Percentiles rank a stretch among this genome's conserved stretches.
Conservation (phyloP, 2,888 invertebrate genomes). For the Yponomeuta evonymella region DNA sequence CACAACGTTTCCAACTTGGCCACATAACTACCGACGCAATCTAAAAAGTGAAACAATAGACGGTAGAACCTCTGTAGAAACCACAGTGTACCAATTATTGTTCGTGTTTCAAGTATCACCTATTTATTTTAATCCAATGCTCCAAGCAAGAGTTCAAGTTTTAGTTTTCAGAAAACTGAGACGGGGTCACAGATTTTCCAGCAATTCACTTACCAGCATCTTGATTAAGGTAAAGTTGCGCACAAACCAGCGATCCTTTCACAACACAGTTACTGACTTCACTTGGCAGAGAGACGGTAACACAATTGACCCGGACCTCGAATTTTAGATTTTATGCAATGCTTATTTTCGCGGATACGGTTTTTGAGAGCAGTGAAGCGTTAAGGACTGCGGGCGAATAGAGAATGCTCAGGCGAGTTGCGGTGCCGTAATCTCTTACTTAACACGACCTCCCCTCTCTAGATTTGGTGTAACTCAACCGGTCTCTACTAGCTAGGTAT, state of each 20-base stretch:
- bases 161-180: not conserved
- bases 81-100: not conserved
- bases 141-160: not conserved
- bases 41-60: not conserved
- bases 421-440: constrained; percentile 71
- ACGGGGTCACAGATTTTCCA: constrained; percentile 16
- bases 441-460: constrained; percentile 47
- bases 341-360: constrained; percentile 30
- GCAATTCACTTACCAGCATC: constrained; percentile 57
- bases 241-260: constrained; percentile 19
- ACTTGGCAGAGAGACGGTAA: constrained; percentile 26
- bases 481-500: constrained; percentile 2
- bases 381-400: constrained; percentile 43
- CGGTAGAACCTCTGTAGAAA: not conserved
- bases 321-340: constrained; percentile 38
- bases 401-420: constrained; percentile 50
- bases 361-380: constrained; percentile 44
- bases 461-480: constrained; percentile 7
- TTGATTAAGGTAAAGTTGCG: constrained; percentile 24
- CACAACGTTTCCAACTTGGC: not conserved
- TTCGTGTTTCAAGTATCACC: not conserved
- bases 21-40: not conserved
- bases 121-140: not conserved
- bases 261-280: constrained; percentile 52
- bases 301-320: constrained; percentile 50